Base-by-base conservation (phyloP, 2,888 invertebrate genomes). In the Apodemia duryi region DNA sequence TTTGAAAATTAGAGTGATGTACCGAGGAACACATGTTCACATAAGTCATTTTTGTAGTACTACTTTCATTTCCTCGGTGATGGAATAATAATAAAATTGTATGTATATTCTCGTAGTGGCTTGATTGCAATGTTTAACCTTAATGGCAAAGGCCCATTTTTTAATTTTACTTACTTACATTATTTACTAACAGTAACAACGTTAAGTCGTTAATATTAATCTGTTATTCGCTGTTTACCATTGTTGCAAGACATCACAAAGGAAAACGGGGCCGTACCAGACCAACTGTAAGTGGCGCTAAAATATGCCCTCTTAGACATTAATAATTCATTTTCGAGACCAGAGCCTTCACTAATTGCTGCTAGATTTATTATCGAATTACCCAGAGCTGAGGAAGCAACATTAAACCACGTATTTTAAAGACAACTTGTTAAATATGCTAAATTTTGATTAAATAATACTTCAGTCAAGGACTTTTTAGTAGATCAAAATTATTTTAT, bases 341-440 rank as follows among this genome's bases (percentile, higher is more conserved):
- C 57, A 60, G 57, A 60, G 32, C 57, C 57, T 32, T 60, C 35
- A 11, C 32, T 60, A 60, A 60, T 60, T 60, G 57, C 57, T 60
- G 35, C 35, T 60, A 60, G 57, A 60, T 60, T 57, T 57, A 57
- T 60, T 29, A 60, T 60, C 35, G 57, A 60, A 60, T 60, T 60
- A n/a, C 32, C 6, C 54, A 5, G 29, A 35, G 32, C 32, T 32
- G 57, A 35, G 32, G 6, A 60, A 54, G 28, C 29, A 29, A 35
- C 21, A 49, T 49, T 49, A n/a, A 49, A n/a, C 21, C 49, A 49
- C 21, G n/a, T 49, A 49, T 49, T 49, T 21, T 38, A 43, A 43
- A 43, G 43, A 11, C 43, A 43, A 43, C 43, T 43, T 43, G 43
- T 43, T 43, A 21, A 21, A 21, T 21, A 21, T 21, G 21, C 21